A percentile compares a stretch with the other conserved stretches of the same genome.
Conservation (phyloP, 2,888 invertebrate species). For the Celastrina argiolus region DNA sequence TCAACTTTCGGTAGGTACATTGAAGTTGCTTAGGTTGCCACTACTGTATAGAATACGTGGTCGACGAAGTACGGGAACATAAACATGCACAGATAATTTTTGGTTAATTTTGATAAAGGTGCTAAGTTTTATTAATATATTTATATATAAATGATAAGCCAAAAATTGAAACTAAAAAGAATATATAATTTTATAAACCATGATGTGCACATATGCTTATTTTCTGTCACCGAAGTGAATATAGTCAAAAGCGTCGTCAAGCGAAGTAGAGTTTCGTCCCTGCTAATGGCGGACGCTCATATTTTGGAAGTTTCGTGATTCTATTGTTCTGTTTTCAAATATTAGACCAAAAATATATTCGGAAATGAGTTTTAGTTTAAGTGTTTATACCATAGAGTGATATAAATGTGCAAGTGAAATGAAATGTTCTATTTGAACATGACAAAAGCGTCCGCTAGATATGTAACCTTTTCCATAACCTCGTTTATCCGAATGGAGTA, state of each 20-base stretch:
- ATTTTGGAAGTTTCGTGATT: slow-evolving; percentile 77
- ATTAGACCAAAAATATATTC: slow-evolving; percentile 51
- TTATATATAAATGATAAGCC: slow-evolving; percentile 5
- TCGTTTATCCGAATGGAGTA: slow-evolving; percentile 87
- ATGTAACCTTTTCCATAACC: slow-evolving; percentile 86
- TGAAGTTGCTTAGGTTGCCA: slow-evolving; percentile 51
- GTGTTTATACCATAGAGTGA: slow-evolving; percentile 58
- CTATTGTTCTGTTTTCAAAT: slow-evolving; percentile 72
- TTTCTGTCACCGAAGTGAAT: slow-evolving; percentile 70
- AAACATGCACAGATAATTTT: slow-evolving; percentile 67
- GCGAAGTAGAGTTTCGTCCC: slow-evolving; percentile 72
- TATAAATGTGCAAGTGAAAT: slow-evolving; percentile 68
- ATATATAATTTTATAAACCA: slow-evolving; percentile 31
- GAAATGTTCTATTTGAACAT: slow-evolving; percentile 71
- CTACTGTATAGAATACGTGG: slow-evolving; percentile 69
- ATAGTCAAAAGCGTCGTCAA: slow-evolving; percentile 75
- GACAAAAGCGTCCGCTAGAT: slow-evolving; percentile 79
- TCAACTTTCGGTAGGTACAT: too few relatives aligned
- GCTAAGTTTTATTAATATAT: slow-evolving; percentile 24
- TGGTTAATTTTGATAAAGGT: slow-evolving; percentile 36
- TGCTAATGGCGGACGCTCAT: slow-evolving; percentile 78
- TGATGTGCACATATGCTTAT: slow-evolving; percentile 44
- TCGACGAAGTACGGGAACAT: slow-evolving; percentile 70
- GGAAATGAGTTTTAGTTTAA: slow-evolving; percentile 60
- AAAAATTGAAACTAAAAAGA: slow-evolving; percentile 20